Evolutionary conservation across 2,888 invertebrate genomes (phyloP).

Genomic region (Macrosoma leucophasiata): DNA sequence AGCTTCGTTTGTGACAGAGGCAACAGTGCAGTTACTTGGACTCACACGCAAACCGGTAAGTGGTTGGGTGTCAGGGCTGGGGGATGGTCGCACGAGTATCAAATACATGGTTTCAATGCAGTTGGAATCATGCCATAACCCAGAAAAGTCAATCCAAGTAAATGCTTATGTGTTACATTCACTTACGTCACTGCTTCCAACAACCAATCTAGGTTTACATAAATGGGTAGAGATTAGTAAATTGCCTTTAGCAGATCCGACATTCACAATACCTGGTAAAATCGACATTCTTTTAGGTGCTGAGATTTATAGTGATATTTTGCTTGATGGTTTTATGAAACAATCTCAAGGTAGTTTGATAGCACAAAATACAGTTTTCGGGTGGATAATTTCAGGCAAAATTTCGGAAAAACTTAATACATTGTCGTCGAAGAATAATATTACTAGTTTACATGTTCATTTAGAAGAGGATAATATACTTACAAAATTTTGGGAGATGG

Average conservation of each 20-base stretch:
- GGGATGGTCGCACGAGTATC: too few species aligned
- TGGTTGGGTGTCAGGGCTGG: conserved; percentile 24
- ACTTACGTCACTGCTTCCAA: conserved; percentile 14
- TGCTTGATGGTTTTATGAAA: conserved; percentile 17
- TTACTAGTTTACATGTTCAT: too few species aligned
- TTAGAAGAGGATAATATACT: conserved; percentile 22
- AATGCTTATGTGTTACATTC: conserved; percentile 23
- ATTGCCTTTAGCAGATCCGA: conserved; percentile 26
- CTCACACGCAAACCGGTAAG: conserved; percentile 14
- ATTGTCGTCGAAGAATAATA: too few species aligned
- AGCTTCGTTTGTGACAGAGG: conserved; percentile 25
- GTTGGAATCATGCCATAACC: conserved; percentile 16
- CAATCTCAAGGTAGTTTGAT: conserved; percentile 8
- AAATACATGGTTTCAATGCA: conserved; percentile 18
- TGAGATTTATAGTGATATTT: conserved; percentile 18
- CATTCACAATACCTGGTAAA: conserved; percentile 16
- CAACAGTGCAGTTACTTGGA: conserved; percentile 20
- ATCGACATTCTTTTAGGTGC: conserved; percentile 24
- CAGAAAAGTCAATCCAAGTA: conserved; percentile 10
- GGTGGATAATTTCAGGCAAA: conserved; percentile 1
- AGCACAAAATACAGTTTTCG: conserved; percentile 12
- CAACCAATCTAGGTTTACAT: too few species aligned
- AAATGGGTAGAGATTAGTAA: too few species aligned
- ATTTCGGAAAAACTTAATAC: too few species aligned
- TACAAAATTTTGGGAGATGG: conserved; percentile 18